Conservation (phyloP, 2,797 vertebrate species). For the Glyptemys insculpta region DNA sequence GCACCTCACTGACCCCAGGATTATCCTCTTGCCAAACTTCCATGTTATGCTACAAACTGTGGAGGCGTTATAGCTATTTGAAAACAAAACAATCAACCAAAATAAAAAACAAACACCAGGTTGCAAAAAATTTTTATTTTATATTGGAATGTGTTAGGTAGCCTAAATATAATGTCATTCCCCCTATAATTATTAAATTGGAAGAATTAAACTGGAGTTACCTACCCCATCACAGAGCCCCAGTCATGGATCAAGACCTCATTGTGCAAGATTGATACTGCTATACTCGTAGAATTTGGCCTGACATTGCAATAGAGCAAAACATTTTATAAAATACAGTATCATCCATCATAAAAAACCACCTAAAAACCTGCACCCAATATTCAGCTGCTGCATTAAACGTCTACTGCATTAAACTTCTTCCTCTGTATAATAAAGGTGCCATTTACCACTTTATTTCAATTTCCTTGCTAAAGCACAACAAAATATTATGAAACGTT, state of each 20-base stretch:
- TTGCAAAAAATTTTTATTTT: not conserved
- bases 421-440: not conserved
- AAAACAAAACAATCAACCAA: not conserved
- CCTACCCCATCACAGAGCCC: not conserved
- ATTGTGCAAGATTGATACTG: not conserved
- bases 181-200: not conserved
- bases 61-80: not conserved
- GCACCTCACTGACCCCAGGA: slow-evolving; percentile 17
- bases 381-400: not conserved
- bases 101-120: not conserved
- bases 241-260: not conserved
- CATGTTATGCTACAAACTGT: not conserved
- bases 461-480: slow-evolving; percentile 12
- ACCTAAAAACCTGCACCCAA: not conserved
- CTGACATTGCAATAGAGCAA: not conserved
- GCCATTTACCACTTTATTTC: not conserved
- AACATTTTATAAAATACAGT: not conserved
- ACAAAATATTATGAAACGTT: not conserved
- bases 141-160: not conserved
- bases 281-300: not conserved
- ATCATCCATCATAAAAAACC: not conserved
- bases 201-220: not conserved
- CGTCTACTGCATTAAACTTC: not conserved
- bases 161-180: not conserved
- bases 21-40: slow-evolving; percentile 30